Conservation (phyloP, 2,797 vertebrate species). For the Rhodeus uyekii region DNA sequence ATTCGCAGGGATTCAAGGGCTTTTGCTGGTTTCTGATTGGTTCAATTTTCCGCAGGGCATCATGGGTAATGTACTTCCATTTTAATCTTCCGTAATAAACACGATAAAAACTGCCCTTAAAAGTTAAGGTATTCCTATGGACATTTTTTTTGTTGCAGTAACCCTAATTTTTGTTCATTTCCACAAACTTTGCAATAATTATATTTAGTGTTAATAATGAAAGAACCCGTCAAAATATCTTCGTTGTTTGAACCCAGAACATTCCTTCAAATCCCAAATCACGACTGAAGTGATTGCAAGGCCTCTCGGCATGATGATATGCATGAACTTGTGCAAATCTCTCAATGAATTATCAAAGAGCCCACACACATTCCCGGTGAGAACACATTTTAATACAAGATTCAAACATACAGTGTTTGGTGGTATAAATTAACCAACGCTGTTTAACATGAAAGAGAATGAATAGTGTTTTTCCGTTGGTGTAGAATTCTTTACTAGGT, state of each 20-base stretch:
- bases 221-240: not conserved
- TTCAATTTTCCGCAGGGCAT: not conserved
- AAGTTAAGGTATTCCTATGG: no score
- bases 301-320: not conserved
- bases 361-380: constrained; percentile 68
- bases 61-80: not conserved
- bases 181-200: not conserved
- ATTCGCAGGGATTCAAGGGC: fast-evolving
- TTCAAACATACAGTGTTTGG: constrained; percentile 74
- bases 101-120: no score
- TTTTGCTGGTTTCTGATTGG: not conserved
- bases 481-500: constrained; percentile 43
- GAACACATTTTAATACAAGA: constrained; percentile 75
- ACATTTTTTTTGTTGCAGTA: no score
- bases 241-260: not conserved
- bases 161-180: not conserved
- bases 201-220: not conserved
- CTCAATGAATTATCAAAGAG: constrained; percentile 11
- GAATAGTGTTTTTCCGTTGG: constrained; percentile 51
- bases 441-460: constrained; percentile 63
- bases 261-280: not conserved
- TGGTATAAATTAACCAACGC: constrained; percentile 70
- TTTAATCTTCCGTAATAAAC: not conserved
- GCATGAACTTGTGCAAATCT: not conserved
- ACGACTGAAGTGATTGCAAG: not conserved